A percentile compares a stretch with the other conserved stretches of the same genome.
Evolutionary conservation across 2,113 vertebrate species (phyloP).

Genomic region (Morone chrysops): DNA sequence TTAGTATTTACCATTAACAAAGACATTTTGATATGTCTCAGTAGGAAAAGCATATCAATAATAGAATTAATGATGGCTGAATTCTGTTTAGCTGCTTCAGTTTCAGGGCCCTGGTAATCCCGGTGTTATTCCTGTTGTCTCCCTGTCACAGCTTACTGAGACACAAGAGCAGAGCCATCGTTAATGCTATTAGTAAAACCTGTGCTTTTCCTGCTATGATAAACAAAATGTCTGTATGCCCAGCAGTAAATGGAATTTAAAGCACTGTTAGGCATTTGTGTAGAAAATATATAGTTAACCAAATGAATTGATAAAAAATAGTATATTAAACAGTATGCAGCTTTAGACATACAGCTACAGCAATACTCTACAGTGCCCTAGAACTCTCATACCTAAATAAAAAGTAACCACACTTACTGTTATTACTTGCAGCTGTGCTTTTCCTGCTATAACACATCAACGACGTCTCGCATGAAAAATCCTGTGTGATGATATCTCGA

Average conservation of each 20-base stretch:
- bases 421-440: too few species aligned
- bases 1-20: too few species aligned
- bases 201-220: not conserved
- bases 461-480: not conserved
- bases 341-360: not conserved
- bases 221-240: not conserved
- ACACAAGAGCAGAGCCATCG: not conserved
- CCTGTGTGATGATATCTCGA: not conserved
- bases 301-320: not conserved
- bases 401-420: too few species aligned
- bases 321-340: too few species aligned
- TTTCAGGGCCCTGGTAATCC: not conserved
- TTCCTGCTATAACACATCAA: not conserved
- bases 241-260: too few species aligned
- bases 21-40: too few species aligned
- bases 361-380: not conserved
- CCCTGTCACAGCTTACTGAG: not conserved
- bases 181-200: not conserved
- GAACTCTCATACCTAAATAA: not conserved
- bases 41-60: too few species aligned
- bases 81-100: not conserved
- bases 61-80: not conserved
- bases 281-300: not conserved
- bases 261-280: not conserved
- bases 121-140: too few species aligned